Percentiles rank a stretch among this genome's conserved stretches.
Evolutionary conservation across 2,888 invertebrate genomes (phyloP).

Genomic region (Drosophila neotestacea): DNA sequence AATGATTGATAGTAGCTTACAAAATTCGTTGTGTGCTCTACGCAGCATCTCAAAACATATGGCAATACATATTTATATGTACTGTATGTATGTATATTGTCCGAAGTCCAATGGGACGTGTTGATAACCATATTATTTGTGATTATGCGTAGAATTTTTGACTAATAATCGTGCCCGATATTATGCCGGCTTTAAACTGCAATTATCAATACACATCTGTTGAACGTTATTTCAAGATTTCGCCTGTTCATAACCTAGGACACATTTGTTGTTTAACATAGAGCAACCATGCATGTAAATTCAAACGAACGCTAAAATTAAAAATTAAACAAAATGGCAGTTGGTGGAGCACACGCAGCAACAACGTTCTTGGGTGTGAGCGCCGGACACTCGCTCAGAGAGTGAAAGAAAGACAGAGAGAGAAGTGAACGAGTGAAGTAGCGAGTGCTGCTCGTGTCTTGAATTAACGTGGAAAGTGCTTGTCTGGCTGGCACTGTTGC

Average conservation of each 20-base stretch:
- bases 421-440: constrained; percentile 57
- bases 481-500: not conserved
- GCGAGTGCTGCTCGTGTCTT: constrained; percentile 56
- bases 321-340: constrained; percentile 84
- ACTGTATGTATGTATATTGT: constrained; percentile 32
- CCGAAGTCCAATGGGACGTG: constrained; percentile 62
- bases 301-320: constrained; percentile 61
- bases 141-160: constrained; percentile 46
- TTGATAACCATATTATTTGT: constrained; percentile 63
- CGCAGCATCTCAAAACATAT: constrained; percentile 63
- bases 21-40: constrained; percentile 18
- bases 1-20: constrained; percentile 12
- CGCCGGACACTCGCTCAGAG: constrained; percentile 60
- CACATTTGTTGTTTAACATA: constrained; percentile 51
- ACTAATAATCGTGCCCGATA: constrained; percentile 16
- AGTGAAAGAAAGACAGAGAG: constrained; percentile 29
- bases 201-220: constrained; percentile 26
- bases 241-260: constrained; percentile 59
- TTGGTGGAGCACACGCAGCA: constrained; percentile 69
- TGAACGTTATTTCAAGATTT: constrained; percentile 25
- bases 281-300: constrained; percentile 62
- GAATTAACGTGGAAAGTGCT: constrained; percentile 66
- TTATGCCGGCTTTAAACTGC: constrained; percentile 36
- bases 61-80: constrained; percentile 33
- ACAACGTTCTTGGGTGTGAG: constrained; percentile 68